Conservation (phyloP, 2,797 vertebrate species). For the Synanceia verrucosa region DNA sequence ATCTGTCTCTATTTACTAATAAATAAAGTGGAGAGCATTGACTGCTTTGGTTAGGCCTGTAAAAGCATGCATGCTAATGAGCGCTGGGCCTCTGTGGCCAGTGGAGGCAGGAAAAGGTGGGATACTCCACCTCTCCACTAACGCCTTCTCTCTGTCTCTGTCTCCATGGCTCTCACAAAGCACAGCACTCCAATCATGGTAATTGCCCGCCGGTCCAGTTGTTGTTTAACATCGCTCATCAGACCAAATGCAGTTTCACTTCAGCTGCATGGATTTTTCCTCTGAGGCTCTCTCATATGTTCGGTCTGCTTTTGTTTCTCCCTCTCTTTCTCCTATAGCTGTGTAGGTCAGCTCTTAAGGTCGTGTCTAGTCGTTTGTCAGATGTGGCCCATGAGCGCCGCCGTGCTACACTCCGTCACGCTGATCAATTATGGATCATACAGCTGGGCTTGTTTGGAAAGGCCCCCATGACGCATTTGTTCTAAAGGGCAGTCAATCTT, state of each 20-base stretch:
- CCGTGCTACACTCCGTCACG: constrained; percentile 65
- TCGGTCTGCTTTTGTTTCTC: constrained; percentile 7
- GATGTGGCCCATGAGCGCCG: constrained; percentile 63
- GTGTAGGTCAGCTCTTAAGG: constrained; percentile 81
- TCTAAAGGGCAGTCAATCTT: constrained; percentile 63
- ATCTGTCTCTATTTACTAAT: constrained; percentile 97
- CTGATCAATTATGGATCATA: constrained; percentile 79
- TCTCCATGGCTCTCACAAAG: constrained; percentile 50
- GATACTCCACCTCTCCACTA: constrained; percentile 50
- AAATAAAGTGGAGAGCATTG: constrained; percentile 97
- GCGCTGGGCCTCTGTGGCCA: constrained; percentile 84
- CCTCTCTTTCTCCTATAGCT: constrained; percentile 11
- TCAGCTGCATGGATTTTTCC: constrained; percentile 77
- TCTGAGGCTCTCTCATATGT: constrained; percentile 45
- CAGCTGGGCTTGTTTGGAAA: constrained; percentile 66
- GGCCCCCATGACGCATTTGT: constrained; percentile 66
- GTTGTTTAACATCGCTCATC: constrained; percentile 82
- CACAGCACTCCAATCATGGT: constrained; percentile 82
- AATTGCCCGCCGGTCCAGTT: constrained; percentile 80
- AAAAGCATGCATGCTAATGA: constrained; percentile 96
- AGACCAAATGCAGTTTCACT: constrained; percentile 74
- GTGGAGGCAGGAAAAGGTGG: constrained; percentile 56
- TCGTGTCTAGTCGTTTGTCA: constrained; percentile 82
- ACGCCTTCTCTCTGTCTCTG: constrained; percentile 45
- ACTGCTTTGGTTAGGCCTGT: constrained; percentile 89